These are phyloP conservation scores for Fragum fragum DNA, from an alignment of 2,888 invertebrate species.

Conservation along the genomic window DNA sequence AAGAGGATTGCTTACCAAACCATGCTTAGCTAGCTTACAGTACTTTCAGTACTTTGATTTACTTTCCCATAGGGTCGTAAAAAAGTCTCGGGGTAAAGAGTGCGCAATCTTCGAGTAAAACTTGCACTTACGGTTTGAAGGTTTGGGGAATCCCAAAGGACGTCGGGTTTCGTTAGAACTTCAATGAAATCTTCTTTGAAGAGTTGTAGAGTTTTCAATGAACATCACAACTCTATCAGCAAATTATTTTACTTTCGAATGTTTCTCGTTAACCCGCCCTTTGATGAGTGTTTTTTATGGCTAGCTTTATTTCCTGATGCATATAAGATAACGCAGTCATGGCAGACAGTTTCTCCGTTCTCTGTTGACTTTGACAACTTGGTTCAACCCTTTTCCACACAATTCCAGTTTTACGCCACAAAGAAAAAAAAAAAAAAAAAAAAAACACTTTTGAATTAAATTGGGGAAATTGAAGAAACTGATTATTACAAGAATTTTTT, in stretches of 20 bases:
- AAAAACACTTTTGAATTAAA: too few relatives aligned
- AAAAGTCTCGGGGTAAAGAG: too few relatives aligned
- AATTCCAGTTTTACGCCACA: too few relatives aligned
- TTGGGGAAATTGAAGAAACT: too few relatives aligned
- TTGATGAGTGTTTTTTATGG: conserved; percentile 9
- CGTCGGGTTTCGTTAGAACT: neutral
- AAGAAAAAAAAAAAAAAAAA: too few relatives aligned
- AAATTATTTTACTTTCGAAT: conserved; percentile 14
- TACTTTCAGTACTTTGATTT: too few relatives aligned
- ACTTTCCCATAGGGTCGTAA: too few relatives aligned
- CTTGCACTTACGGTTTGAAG: neutral
- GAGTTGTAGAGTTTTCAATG: conserved; percentile 4
- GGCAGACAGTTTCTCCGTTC: neutral
- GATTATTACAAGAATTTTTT: too few relatives aligned
- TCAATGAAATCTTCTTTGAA: neutral
- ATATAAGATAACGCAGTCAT: neutral
- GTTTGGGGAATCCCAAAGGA: neutral
- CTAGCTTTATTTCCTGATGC: conserved; percentile 1
- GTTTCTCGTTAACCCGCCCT: neutral
- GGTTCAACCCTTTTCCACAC: too few relatives aligned
- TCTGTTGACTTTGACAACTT: too few relatives aligned
- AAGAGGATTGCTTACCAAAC: too few relatives aligned
- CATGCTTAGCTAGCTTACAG: too few relatives aligned
- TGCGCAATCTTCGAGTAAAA: neutral
- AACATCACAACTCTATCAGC: conserved; percentile 11